These are phyloP conservation scores for Acanthosoma haemorrhoidale DNA, from an alignment of 2,888 invertebrate genomes.

Conservation along the genomic window DNA sequence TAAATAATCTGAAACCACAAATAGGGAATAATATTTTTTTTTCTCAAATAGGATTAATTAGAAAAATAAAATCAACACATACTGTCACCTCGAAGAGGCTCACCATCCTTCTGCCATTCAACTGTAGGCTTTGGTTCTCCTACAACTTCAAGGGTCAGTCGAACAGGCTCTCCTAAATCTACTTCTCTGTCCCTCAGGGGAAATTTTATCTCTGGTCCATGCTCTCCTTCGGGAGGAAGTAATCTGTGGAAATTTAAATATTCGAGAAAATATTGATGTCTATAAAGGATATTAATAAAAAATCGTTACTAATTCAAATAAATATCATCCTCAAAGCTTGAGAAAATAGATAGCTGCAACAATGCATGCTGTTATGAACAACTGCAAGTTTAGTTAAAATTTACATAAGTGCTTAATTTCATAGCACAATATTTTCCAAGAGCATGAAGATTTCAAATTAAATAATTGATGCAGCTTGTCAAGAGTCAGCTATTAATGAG, in stretches of 20 bases:
- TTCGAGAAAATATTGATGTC: no score
- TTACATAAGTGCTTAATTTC: no score
- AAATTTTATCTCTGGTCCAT: slow-evolving; percentile 78
- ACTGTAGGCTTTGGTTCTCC: slow-evolving; percentile 69
- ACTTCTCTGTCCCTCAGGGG: slow-evolving; percentile 75
- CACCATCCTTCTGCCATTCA: slow-evolving; percentile 78
- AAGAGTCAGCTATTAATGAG: no score
- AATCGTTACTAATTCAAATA: background rate
- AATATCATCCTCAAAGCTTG: background rate
- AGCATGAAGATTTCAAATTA: no score
- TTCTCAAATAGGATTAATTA: no score
- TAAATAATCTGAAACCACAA: slow-evolving; percentile 9
- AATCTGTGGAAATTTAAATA: no score
- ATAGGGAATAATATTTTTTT: background rate
- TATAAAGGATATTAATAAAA: no score
- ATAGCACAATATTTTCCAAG: no score
- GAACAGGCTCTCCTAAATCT: slow-evolving; percentile 74
- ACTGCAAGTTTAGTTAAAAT: no score
- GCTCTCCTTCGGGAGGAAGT: slow-evolving; percentile 29
- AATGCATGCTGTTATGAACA: no score
- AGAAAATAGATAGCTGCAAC: background rate
- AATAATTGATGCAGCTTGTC: no score
- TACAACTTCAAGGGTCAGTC: slow-evolving; percentile 77
- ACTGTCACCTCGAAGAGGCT: slow-evolving; percentile 55
- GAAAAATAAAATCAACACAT: slow-evolving; percentile 42